phyloP scores from a whole-genome alignment of 2,888 invertebrate species.

The Pediacus dermestoides region DNA sequence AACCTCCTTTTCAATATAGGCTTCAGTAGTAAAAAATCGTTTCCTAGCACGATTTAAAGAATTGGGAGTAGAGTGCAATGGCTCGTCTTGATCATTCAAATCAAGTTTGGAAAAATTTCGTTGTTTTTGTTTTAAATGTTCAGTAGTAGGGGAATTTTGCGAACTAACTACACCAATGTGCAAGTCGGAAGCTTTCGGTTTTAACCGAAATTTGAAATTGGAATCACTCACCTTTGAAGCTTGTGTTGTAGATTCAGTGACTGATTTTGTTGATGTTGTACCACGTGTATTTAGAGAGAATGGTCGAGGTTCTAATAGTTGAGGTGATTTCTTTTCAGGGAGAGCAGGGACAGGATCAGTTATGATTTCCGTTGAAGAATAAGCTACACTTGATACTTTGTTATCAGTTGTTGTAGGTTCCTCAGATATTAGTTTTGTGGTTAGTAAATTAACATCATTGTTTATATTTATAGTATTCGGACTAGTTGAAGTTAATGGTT shows the following conservation, averaged over 20 bases:
- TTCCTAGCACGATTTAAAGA: too few species aligned
- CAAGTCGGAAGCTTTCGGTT: constrained; percentile 20
- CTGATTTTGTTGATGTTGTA: constrained; percentile 34
- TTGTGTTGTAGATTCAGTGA: constrained; percentile 41
- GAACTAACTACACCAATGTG: constrained; percentile 17
- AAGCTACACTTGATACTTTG: constrained; percentile 7
- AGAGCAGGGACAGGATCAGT: too few species aligned
- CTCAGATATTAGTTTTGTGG: constrained; percentile 14
- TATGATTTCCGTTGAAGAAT: background rate
- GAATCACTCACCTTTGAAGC: constrained; percentile 53
- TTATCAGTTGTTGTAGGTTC: constrained; percentile 10
- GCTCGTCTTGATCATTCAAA: too few species aligned
- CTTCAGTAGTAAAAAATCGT: constrained; percentile 28
- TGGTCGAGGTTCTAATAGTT: constrained; percentile 41
- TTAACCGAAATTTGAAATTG: constrained; percentile 33
- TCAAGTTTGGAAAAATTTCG: too few species aligned
- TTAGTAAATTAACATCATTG: constrained; percentile 14
- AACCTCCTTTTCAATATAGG: constrained; percentile 33
- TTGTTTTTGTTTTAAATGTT: too few species aligned
- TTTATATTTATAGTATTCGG: constrained; percentile 16
- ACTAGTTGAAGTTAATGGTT: constrained; percentile 13
- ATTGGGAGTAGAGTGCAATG: too few species aligned
- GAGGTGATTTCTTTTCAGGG: constrained; percentile 30
- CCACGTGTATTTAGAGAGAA: constrained; percentile 36
- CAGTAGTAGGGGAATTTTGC: constrained; percentile 11